Percentiles rank a stretch among this genome's conserved stretches.
These are phyloP conservation scores for Cairina moschata DNA, from an alignment of 2,113 vertebrate species.

Conservation along the genomic window DNA sequence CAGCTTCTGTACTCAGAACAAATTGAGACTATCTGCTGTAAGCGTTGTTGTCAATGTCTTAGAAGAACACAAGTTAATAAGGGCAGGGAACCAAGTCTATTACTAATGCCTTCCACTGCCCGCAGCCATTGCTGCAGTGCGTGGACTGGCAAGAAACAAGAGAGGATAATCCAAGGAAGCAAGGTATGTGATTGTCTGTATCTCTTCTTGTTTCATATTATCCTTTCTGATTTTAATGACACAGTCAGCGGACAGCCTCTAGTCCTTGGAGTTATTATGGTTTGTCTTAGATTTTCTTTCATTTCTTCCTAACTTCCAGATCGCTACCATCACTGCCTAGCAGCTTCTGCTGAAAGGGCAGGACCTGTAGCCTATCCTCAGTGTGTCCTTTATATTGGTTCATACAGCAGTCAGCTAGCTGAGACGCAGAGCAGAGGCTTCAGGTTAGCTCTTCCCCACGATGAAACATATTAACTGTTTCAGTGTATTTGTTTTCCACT, in stretches of 20 bases:
- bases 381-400: not conserved
- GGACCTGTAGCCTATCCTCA: not conserved
- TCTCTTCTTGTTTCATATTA: not conserved
- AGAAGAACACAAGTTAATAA: not conserved
- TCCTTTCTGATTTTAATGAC: not conserved
- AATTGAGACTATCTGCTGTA: not conserved
- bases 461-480: not conserved
- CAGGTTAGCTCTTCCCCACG: not conserved
- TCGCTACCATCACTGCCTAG: not conserved
- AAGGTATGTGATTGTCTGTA: rapidly evolving
- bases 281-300: not conserved
- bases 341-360: not conserved
- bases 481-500: slow-evolving; percentile 11
- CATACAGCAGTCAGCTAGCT: not conserved
- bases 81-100: not conserved
- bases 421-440: not conserved
- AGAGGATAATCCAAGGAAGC: not conserved
- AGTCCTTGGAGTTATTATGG: not conserved
- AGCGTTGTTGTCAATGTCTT: not conserved
- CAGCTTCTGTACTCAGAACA: not conserved
- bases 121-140: rapidly evolving
- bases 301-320: not conserved
- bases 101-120: not conserved
- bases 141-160: not conserved
- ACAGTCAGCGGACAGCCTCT: not conserved